Evolutionary conservation across 1,140 invertebrate species (phyloP).

Genomic region (Polypedilum pembai): DNA sequence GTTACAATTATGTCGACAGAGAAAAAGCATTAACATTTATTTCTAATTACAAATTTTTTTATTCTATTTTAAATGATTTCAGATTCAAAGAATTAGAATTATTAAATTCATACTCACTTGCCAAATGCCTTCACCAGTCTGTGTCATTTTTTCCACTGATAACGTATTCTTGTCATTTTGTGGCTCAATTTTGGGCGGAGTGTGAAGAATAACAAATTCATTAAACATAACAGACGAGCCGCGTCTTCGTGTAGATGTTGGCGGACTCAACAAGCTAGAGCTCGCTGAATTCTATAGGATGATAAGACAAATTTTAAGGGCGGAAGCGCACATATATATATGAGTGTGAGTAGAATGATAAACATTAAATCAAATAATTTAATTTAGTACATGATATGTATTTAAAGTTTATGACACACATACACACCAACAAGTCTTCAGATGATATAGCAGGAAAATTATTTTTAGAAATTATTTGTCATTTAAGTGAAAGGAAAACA

Average conservation of each 20-base stretch:
- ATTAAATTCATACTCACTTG: conserved; percentile 39
- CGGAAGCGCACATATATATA: background rate
- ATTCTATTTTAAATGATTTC: no score
- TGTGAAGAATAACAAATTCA: conserved; percentile 70
- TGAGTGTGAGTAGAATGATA: background rate
- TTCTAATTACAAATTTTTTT: no score
- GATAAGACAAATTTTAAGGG: background rate
- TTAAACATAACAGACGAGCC: conserved; percentile 82
- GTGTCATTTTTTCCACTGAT: conserved; percentile 81
- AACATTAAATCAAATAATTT: background rate
- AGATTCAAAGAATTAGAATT: no score
- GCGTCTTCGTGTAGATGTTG: conserved; percentile 56
- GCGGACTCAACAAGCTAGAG: conserved; percentile 41
- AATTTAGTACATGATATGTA: background rate
- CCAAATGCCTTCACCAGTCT: conserved; percentile 69
- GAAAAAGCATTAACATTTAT: no score
- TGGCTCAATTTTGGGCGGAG: conserved; percentile 44
- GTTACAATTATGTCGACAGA: background rate
- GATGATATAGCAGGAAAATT: no score
- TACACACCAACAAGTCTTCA: no score
- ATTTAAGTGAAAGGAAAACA: no score
- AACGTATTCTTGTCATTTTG: conserved; percentile 56
- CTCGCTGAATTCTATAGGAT: conserved; percentile 5
- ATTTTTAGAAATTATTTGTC: no score
- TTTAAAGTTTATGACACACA: background rate